phyloP scores from a whole-genome alignment of 2,888 invertebrate genomes.

The Diarsia mendica region DNA sequence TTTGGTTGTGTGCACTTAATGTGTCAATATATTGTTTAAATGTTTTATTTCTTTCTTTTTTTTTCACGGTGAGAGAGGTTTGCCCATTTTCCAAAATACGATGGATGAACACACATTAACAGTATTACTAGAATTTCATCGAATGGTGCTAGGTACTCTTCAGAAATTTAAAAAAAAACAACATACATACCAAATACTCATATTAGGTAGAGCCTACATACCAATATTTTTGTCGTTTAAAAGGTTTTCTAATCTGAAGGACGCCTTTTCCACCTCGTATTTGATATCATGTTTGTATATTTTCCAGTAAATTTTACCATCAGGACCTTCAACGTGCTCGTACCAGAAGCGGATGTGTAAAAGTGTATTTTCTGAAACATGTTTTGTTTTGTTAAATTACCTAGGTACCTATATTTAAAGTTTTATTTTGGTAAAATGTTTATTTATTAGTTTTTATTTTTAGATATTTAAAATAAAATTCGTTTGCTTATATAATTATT shows the following conservation, averaged over 20 bases:
- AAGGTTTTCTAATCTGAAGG: conserved; percentile 80
- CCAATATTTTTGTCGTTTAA: conserved; percentile 80
- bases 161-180: no score
- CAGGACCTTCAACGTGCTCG: conserved; percentile 74
- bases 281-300: conserved; percentile 81
- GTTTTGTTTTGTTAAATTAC: background rate
- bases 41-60: no score
- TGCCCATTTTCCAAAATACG: background rate
- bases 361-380: conserved; percentile 75
- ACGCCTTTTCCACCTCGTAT: conserved; percentile 80
- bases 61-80: no score
- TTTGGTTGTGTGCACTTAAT: no score
- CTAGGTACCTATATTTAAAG: no score
- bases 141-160: background rate
- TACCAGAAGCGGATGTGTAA: conserved; percentile 81
- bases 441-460: background rate
- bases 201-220: conserved; percentile 40
- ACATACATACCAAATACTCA: no score
- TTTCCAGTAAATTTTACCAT: conserved; percentile 82
- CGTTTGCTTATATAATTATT: background rate
- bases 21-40: no score
- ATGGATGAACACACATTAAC: background rate
- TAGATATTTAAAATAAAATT: no score
- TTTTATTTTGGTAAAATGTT: background rate
- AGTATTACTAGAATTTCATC: background rate